Evolutionary conservation across 2,797 vertebrate species (phyloP).

Genomic region (Tadarida brasiliensis): DNA sequence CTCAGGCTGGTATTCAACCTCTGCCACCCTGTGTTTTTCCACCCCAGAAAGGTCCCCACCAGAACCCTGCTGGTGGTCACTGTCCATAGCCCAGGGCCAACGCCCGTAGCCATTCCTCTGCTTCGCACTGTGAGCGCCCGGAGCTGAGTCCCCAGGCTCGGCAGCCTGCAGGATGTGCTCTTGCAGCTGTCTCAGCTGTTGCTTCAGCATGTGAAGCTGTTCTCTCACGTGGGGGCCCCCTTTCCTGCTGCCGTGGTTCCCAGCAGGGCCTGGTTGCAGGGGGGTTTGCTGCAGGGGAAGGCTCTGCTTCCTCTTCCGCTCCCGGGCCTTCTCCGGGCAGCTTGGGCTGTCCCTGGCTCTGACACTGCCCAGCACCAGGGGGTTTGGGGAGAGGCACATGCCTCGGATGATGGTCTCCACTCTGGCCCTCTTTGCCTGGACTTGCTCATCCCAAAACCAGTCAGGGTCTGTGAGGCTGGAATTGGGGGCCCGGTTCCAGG

Average conservation of each 20-base stretch:
- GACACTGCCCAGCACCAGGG: slow-evolving; percentile 64
- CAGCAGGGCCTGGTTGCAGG: slow-evolving; percentile 26
- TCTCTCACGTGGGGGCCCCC: slow-evolving; percentile 92
- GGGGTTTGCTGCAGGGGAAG: slow-evolving; percentile 91
- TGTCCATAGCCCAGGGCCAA: not conserved
- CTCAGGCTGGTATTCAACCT: not conserved
- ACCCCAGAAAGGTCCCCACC: slow-evolving; percentile 66
- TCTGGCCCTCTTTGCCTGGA: slow-evolving; percentile 94
- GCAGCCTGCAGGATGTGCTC: slow-evolving; percentile 92
- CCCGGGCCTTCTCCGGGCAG: slow-evolving; percentile 79
- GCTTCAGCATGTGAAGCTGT: slow-evolving; percentile 94
- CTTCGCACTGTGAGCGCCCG: not conserved
- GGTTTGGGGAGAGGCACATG: slow-evolving; percentile 91
- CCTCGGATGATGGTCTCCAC: slow-evolving; percentile 96
- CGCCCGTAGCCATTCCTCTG: not conserved
- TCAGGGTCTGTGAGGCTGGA: slow-evolving; percentile 85
- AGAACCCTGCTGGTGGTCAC: slow-evolving; percentile 67
- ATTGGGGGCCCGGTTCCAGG: slow-evolving; percentile 75
- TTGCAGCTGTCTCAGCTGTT: slow-evolving; percentile 92
- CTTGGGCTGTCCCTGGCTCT: slow-evolving; percentile 56
- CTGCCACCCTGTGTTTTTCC: slow-evolving; percentile 2
- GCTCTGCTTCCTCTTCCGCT: slow-evolving; percentile 93
- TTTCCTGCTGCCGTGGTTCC: slow-evolving; percentile 78
- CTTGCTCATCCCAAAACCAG: slow-evolving; percentile 89
- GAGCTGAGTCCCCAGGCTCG: slow-evolving; percentile 83